A percentile compares a stretch with the other conserved stretches of the same genome.
These are phyloP conservation scores for Nannobrachium achirus DNA, from an alignment of 2,113 vertebrate species.

Conservation along the genomic window DNA sequence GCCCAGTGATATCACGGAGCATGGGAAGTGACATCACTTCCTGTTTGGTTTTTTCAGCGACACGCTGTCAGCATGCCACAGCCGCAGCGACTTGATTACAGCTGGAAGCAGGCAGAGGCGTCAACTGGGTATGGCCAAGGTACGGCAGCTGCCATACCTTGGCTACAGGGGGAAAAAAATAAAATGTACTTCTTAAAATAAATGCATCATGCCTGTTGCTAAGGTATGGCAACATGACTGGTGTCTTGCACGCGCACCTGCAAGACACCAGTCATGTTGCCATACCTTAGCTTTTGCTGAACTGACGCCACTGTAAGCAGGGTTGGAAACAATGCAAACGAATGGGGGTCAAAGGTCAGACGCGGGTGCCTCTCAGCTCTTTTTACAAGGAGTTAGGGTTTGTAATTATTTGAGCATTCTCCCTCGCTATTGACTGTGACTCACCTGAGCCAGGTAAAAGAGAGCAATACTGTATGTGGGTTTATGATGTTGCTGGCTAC, in stretches of 20 bases:
- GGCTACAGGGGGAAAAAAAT: too few species aligned
- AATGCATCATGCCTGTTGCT: too few species aligned
- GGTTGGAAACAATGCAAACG: slow-evolving; percentile 76
- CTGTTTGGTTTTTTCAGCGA: slow-evolving; percentile 73
- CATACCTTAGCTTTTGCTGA: too few species aligned
- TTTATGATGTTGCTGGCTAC: slow-evolving; percentile 18
- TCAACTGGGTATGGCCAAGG: too few species aligned
- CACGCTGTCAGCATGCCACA: slow-evolving; percentile 43
- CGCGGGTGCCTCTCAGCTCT: slow-evolving; percentile 37
- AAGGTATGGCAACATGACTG: too few species aligned
- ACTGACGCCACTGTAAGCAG: slow-evolving; percentile 63
- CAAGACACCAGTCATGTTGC: too few species aligned
- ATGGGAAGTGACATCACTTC: slow-evolving; percentile 82
- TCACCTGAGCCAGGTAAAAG: slow-evolving; percentile 8
- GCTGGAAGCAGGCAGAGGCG: too few species aligned
- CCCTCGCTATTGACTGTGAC: slow-evolving; percentile 10
- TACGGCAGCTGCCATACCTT: too few species aligned
- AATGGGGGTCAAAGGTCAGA: slow-evolving; percentile 63
- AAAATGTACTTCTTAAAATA: too few species aligned
- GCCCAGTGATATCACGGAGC: slow-evolving; percentile 77
- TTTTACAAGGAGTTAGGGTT: slow-evolving; percentile 17
- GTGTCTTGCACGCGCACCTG: too few species aligned
- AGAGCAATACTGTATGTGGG: background rate
- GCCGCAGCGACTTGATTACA: slow-evolving; percentile 65
- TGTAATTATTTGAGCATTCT: slow-evolving; percentile 3